Percentiles rank a stretch among this genome's conserved stretches.
These are phyloP conservation scores for Pontoporia blainvillei DNA, from an alignment of 2,113 vertebrate species.

Conservation along the genomic window DNA sequence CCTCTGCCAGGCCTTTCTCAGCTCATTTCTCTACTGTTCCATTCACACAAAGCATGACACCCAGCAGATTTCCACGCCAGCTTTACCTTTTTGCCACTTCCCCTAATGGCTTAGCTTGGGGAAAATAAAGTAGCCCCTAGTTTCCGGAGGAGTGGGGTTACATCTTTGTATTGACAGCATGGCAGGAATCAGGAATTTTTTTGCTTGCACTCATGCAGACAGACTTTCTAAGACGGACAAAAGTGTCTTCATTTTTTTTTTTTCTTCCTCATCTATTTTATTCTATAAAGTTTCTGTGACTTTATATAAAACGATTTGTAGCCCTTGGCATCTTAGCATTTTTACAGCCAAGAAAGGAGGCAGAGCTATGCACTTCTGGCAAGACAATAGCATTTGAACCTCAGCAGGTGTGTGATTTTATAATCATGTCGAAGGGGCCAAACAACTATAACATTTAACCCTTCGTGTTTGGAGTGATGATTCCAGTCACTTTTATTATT, in stretches of 20 bases:
- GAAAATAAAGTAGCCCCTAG: not conserved
- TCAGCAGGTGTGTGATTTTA: not conserved
- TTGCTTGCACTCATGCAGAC: not conserved
- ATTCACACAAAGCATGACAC: not conserved
- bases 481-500: not conserved
- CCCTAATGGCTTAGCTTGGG: not conserved
- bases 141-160: not conserved
- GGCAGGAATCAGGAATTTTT: not conserved
- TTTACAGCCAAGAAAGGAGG: constrained; percentile 21
- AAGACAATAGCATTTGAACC: constrained; percentile 43
- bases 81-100: not conserved
- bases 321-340: constrained; percentile 29
- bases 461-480: constrained; percentile 7
- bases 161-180: not conserved
- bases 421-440: constrained; percentile 43
- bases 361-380: not conserved
- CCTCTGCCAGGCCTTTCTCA: not conserved
- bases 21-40: not conserved
- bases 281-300: not conserved
- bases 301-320: constrained; percentile 19
- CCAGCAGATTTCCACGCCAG: not conserved
- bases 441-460: constrained; percentile 18
- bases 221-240: not conserved
- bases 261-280: not conserved
- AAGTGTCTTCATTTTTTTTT: not conserved